Conservation (phyloP, 2,888 invertebrate genomes). For the Deilephila elpenor region DNA sequence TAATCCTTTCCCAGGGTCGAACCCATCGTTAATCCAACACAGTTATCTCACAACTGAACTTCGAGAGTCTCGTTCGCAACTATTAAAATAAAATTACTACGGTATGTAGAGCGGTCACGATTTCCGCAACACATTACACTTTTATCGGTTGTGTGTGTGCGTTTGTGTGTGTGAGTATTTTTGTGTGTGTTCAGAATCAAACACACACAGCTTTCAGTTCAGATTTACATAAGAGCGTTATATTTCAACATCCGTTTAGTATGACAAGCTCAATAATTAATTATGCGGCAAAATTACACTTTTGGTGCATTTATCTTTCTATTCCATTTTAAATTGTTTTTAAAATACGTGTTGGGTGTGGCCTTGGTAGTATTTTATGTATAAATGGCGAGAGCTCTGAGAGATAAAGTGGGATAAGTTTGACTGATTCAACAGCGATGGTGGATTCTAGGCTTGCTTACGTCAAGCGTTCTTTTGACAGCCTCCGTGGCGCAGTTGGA, state of each 20-base stretch:
- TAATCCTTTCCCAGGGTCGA: no score
- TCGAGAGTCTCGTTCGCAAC: slow-evolving; percentile 8
- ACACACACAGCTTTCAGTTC: no score
- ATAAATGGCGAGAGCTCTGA: no score
- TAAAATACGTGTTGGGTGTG: no score
- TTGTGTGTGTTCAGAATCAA: background rate
- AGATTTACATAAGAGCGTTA: slow-evolving; percentile 2
- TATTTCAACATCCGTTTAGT: slow-evolving; percentile 4
- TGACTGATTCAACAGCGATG: no score
- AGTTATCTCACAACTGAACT: background rate
- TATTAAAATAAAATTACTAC: slow-evolving; percentile 33
- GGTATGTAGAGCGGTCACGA: slow-evolving; percentile 43
- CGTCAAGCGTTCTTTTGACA: no score
- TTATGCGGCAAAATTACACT: background rate
- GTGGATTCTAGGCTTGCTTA: no score
- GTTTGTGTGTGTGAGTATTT: background rate
- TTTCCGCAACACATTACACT: slow-evolving; percentile 41
- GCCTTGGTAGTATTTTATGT: no score
- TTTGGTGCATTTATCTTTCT: no score
- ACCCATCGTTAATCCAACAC: background rate
- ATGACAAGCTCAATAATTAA: background rate
- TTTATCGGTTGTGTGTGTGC: slow-evolving; percentile 25
- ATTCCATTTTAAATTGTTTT: no score
- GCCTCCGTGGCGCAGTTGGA: no score
- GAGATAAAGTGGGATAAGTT: no score